Conservation (phyloP, 2,797 vertebrate species). For the Austrolebias charrua region DNA sequence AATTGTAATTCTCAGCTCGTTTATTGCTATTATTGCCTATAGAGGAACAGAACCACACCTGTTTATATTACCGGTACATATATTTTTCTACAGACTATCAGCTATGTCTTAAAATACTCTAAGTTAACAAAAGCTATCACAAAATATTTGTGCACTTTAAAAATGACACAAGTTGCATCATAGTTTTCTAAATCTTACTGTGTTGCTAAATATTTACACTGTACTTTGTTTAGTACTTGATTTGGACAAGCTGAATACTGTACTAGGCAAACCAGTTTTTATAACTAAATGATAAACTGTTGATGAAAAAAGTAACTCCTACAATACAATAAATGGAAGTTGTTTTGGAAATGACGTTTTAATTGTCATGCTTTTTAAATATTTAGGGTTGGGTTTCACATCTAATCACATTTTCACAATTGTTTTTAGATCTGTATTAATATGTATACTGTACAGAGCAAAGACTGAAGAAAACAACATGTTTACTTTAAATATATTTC, state of each 20-base stretch:
- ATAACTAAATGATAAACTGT: background rate
- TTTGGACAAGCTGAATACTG: background rate
- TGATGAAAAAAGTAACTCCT: background rate
- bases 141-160: too few relatives aligned
- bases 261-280: background rate
- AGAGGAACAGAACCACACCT: too few relatives aligned
- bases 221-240: background rate
- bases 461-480: slow-evolving; percentile 1
- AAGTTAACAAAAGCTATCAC: background rate
- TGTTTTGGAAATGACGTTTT: background rate
- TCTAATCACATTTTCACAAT: background rate
- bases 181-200: background rate
- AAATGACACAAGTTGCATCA: background rate
- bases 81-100: too few relatives aligned
- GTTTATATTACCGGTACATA: too few relatives aligned
- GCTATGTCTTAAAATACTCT: background rate
- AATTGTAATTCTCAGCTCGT: too few relatives aligned
- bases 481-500: background rate
- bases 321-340: background rate
- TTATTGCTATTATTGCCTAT: too few relatives aligned
- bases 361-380: background rate
- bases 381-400: background rate
- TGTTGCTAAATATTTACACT: background rate
- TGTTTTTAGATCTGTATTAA: background rate
- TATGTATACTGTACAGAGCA: background rate